Conservation (phyloP, 1,140 invertebrate genomes). For the Holcopasites calliopsidis region DNA sequence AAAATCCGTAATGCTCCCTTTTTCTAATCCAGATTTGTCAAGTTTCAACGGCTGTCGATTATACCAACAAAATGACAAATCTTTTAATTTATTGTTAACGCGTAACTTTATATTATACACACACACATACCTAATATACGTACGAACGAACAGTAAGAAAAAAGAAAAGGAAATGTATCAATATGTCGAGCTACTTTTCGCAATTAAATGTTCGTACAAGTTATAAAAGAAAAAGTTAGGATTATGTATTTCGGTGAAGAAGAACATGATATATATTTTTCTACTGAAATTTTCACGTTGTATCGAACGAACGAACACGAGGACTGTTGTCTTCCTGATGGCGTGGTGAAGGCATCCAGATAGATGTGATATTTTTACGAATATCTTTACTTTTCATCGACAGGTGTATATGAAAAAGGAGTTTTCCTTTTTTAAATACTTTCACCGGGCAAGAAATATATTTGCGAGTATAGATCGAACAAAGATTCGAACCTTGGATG, state of each 20-base stretch:
- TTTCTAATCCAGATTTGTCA: conserved; percentile 28
- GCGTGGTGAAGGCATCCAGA: background rate
- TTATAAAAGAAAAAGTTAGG: background rate
- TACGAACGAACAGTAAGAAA: too few species aligned
- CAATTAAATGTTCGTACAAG: background rate
- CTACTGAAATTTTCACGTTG: conserved; percentile 26
- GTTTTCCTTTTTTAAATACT: background rate
- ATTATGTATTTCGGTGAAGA: background rate
- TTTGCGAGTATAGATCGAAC: background rate
- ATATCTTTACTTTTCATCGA: background rate
- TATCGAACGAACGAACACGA: background rate
- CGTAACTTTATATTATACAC: background rate
- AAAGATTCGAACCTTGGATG: background rate
- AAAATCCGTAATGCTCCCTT: conserved; percentile 19
- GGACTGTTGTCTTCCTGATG: background rate
- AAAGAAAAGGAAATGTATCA: too few species aligned
- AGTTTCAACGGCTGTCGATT: background rate
- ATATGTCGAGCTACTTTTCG: background rate
- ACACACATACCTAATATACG: background rate
- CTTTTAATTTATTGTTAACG: conserved; percentile 25
- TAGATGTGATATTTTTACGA: conserved; percentile 17
- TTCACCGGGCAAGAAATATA: background rate
- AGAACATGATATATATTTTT: conserved; percentile 39
- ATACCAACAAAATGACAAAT: conserved; percentile 14
- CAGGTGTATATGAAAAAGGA: background rate